Evolutionary conservation across 2,113 vertebrate species (phyloP), one percentile per base, ranked within the genome.

Genomic region (Condylura cristata): DNA sequence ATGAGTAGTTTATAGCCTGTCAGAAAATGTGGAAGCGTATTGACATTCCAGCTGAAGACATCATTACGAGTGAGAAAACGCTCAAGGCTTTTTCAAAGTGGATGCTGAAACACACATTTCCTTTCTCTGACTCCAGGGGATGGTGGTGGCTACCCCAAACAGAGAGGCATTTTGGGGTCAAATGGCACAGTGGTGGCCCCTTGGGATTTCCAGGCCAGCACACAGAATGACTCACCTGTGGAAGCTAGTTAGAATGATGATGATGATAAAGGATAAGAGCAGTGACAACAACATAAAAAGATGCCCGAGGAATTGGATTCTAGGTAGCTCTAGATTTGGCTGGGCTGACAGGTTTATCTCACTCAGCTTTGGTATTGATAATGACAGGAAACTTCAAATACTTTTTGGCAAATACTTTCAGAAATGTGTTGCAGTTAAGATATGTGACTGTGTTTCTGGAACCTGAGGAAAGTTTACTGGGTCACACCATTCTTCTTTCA

Each of bases 401-500:
- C 34, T 93, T 98, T 97, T 96, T n/a, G n/a, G n/a, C 96, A 96
- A 88, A 97, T 51, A 87, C 34, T 93, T 98, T 97, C 96, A 97
- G 97, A 98, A 95, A 97, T 97, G 97, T 97, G 74, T 98, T 97
- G 97, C 90, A 93, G 95, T 98, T 97, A 97, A 97, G 97, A 96
- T 95, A 91, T 89, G 82, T 86, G 80, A 41, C 30, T 90, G 63
- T 95, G 80, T 98, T 98, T 93, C 75, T 97, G 98, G 97, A 98
- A 97, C 72, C 96, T 56, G 72, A 90, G 96, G 98, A 97, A 98
- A 98, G 98, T 99, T 98, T 98, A 98, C 97, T 97, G 97, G 90
- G 78, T 89, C 97, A 97, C 98, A 97, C 95, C 79, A 80, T 97
- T 98, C 92, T 98, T 97, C 96, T 95, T 98, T 97, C 93, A 95